Evolutionary conservation across 2,888 invertebrate genomes (phyloP), one percentile per base, ranked within the genome.

Genomic region (Psylliodes chrysocephalus): DNA sequence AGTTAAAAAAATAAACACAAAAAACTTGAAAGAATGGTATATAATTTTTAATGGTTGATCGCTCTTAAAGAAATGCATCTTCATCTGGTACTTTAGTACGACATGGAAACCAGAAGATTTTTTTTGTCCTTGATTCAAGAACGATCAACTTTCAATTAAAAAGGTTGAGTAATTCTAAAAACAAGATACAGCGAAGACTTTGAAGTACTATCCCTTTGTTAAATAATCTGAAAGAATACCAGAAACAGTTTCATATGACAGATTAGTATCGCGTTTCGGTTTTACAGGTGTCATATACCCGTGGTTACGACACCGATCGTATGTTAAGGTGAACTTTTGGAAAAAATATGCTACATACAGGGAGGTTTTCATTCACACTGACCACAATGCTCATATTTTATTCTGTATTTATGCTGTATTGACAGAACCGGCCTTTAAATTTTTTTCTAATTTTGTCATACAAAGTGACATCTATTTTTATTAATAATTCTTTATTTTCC

Each of bases 231-330:
- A 68, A 49, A 60, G 60, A 68, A 69, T 61, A 69, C 66, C 68
- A 71, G 67, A 70, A 63, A 68, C 64, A 70, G 73, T 73, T 70
- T 74, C 73, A 62, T 64, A 65, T 75, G 69, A 71, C 75, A 65
- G 63, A 67, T 54, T 53, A 64, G 67, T 72, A 72, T 75, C 72
- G 65, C 42, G 66, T 75, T 73, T 71, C 74, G 67, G 72, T 74
- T 74, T 69, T 73, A 74, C 75, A 73, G 71, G 73, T 75, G 75
- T 73, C 73, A 68, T 70, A 72, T 73, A 64, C 71, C 71, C 69
- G 65, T 66, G 67, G 70, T 73, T 60, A 55, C 55, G 38, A 59
- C 63, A 63, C 56, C 47, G 40, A 33, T 56, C 63, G 52, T 52
- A 63, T 51, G 42, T 46, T 38, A 28, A 62, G 19, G 46, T 28